Evolutionary conservation across 2,888 invertebrate genomes (phyloP), one percentile per base, ranked within the genome.

Genomic region (Sicus ferrugineus): DNA sequence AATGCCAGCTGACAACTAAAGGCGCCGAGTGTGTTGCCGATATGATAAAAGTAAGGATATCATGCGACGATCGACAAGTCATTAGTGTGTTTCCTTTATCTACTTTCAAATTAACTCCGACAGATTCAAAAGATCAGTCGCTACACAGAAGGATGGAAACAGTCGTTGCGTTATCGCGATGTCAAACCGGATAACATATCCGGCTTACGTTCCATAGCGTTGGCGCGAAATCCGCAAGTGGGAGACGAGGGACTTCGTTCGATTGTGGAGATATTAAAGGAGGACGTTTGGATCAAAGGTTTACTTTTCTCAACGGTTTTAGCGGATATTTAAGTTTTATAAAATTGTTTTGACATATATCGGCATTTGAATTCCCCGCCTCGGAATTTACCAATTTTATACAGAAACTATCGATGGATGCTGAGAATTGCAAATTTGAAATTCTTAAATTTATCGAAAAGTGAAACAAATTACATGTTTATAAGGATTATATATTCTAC

Each of bases 201-300:
- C 0, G 94, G 94, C 0, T 83, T 94, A 23, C 89, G 92, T 61
- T 86, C 91, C 50, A 87, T 94, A 70, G 88, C 90, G 0, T 79
- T 94, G 23, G 92, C 93, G 77, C 88, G 88, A 42, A 94, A 94
- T 84, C 88, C 89, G 0, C 86, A 87, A 71, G 84, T 94, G 16
- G 89, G 90, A 0, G 92, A 93, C 80, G 85, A 85, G 0, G 93
- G 92, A 0, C 84, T 90, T 0, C 79, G 82, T 34, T 83, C 87
- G 23, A 88, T 94, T 42, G 83, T 92, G 0, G 90, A 92, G 46
- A 90, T 91, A 21, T 86, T 93, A 5, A 88, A 90, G 62, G 94
- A 94, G 78, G 93, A 93, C 80, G 87, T 92, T 63, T 94, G 93
- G 93, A 88, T 94, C 26, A 93, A 92, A 86, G 88, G 90, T 89